A percentile compares a stretch with the other conserved stretches of the same genome.
Evolutionary conservation across 92 coral and sea anemone genomes (phyloP).

Genomic region (Phenganax subtilis): DNA sequence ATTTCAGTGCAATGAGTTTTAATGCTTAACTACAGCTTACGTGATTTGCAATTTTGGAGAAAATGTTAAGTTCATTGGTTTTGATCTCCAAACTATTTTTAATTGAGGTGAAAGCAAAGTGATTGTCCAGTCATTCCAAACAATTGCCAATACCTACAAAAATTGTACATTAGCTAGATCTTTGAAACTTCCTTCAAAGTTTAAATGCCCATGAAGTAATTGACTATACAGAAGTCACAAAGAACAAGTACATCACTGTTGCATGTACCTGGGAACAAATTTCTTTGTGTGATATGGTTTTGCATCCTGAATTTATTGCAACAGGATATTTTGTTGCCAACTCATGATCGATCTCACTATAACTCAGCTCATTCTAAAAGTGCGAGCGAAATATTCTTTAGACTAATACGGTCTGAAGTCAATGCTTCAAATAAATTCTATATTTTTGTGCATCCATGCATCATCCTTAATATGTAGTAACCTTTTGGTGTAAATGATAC

Average conservation of each 20-base stretch:
- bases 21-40: slow-evolving; percentile 39
- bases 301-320: slow-evolving; percentile 71
- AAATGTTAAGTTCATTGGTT: slow-evolving; percentile 34
- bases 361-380: slow-evolving; percentile 16
- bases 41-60: slow-evolving; percentile 46
- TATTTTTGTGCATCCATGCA: not conserved
- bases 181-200: not conserved
- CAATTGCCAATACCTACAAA: slow-evolving; percentile 61
- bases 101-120: slow-evolving; percentile 50
- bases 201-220: not conserved
- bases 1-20: not conserved
- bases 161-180: not conserved
- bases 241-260: not conserved
- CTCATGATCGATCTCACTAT: slow-evolving; percentile 25
- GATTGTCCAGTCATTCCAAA: slow-evolving; percentile 68
- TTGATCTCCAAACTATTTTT: slow-evolving; percentile 60
- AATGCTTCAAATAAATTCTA: not conserved
- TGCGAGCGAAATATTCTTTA: not conserved
- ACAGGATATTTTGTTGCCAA: slow-evolving; percentile 44
- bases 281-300: slow-evolving; percentile 20
- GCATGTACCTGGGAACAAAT: slow-evolving; percentile 54
- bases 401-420: not conserved
- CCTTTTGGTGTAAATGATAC: slow-evolving; percentile 30
- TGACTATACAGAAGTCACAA: not conserved
- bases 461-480: not conserved